Base-by-base conservation (phyloP, 2,888 invertebrate genomes). In the Meiosimyza decipiens region DNA sequence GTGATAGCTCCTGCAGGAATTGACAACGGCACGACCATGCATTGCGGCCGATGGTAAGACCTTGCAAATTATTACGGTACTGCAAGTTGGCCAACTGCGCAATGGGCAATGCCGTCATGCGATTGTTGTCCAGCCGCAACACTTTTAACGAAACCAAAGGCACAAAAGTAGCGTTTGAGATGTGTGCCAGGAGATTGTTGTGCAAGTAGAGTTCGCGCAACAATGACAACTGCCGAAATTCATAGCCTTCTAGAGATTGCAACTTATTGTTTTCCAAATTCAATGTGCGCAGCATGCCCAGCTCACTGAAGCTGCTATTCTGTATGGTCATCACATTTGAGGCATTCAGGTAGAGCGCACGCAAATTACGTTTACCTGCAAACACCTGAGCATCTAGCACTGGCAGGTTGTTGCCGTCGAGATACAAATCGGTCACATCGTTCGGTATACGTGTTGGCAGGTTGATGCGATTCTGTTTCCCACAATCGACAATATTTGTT, bases 11-110 rank as follows among this genome's bases (percentile, higher is more conserved):
- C 86, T 94, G 93, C 81, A 96, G 89, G 88, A 95, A 96, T 84
- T 94, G 93, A 88, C 97, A 97, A 80, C 95, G 92, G 84, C 97
- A 97, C 57, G 94, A 94, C 96, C 96, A 97, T 75, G 92, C 91
- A 87, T 97, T 97, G 80, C 93, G 91, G 15, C 94, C 94, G 72
- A 96, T 90, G 12, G 93, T 92, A 78, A 96, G 87, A 74, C 94
- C 93, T 80, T 90, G 91, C 77, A 95, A 88, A 78, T 91, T 84
- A 88, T 89, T 86, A 85, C 89, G 80, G 7, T 83, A 83, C 74
- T 86, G 86, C 47, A 89, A 81, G 13, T 87, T 85, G 16, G 90
- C 89, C 81, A 94, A 89, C 82, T 91, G 92, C 92, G 94, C 94
- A 72, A 96, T 92, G 62, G 94, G 92, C 86, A 95, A 94, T 71